Evolutionary conservation across 2,797 vertebrate species (phyloP).

Genomic region (Brachymystax lenok): DNA sequence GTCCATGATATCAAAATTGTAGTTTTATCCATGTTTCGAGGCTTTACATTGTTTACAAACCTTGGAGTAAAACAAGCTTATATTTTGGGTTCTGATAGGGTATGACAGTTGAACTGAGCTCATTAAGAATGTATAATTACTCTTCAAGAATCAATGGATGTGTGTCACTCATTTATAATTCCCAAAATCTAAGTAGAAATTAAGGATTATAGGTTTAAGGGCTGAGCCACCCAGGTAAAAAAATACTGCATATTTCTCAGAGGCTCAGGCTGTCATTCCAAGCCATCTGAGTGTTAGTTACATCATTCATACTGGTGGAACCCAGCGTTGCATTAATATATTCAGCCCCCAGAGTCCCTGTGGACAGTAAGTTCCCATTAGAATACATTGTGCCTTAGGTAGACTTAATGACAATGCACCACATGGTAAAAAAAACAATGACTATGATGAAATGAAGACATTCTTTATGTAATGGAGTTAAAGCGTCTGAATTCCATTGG

Average conservation of each 20-base stretch:
- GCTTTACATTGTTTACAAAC: too few relatives aligned
- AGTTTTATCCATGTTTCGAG: too few relatives aligned
- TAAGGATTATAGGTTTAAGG: neutral
- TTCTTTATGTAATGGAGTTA: neutral
- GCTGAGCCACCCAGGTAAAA: constrained; percentile 32
- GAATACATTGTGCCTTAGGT: constrained; percentile 10
- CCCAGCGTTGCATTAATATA: constrained; percentile 60
- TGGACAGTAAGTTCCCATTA: constrained; percentile 30
- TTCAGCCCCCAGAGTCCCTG: constrained; percentile 51
- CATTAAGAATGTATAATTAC: too few relatives aligned
- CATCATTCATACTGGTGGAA: constrained; percentile 68
- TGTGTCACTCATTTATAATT: too few relatives aligned
- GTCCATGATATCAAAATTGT: too few relatives aligned
- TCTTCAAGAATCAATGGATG: too few relatives aligned
- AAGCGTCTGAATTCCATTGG: neutral
- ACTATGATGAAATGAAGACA: neutral
- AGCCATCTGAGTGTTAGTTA: constrained; percentile 58
- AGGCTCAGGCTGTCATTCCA: constrained; percentile 42
- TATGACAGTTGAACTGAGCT: too few relatives aligned
- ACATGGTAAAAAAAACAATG: neutral
- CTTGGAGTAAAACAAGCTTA: too few relatives aligned
- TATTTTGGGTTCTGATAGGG: too few relatives aligned
- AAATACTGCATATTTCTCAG: constrained; percentile 46
- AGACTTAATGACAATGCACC: neutral
- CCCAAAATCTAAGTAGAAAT: too few relatives aligned